Evolutionary conservation across 2,797 vertebrate genomes (phyloP).

Genomic region (Coilia nasus): DNA sequence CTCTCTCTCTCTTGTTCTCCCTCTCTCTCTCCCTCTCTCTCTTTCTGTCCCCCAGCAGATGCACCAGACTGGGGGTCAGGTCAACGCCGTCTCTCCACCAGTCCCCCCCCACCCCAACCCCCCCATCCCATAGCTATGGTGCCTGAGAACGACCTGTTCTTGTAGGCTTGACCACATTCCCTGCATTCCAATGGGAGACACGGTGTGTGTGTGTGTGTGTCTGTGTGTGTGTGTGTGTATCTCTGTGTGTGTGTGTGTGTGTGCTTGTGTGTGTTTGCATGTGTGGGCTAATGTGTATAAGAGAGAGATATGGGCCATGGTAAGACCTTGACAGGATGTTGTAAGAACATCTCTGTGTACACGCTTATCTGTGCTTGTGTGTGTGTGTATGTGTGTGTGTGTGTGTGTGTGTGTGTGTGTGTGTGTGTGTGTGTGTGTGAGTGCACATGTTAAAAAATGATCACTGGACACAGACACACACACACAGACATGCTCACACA

Average conservation of each 20-base stretch:
- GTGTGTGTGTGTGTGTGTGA: too few species aligned
- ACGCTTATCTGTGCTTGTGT: background rate
- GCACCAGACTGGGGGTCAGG: constrained; percentile 39
- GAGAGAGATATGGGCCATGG: background rate
- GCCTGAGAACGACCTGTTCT: constrained; percentile 14
- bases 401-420: background rate
- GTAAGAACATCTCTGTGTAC: background rate
- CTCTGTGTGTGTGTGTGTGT: constrained; percentile 5
- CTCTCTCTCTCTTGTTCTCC: background rate
- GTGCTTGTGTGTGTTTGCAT: background rate
- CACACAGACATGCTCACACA: too few species aligned
- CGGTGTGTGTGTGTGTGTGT: constrained; percentile 15
- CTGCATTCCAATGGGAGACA: constrained; percentile 44
- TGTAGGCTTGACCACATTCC: constrained; percentile 8
- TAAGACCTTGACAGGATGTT: too few species aligned
- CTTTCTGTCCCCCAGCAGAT: constrained; percentile 45
- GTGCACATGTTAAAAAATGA: too few species aligned
- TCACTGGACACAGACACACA: too few species aligned
- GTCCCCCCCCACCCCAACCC: background rate
- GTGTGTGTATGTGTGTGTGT: background rate
- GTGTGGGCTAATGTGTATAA: background rate
- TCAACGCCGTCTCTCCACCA: background rate
- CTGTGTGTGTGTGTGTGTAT: background rate
- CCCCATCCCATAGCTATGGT: background rate
- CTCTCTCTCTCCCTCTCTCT: background rate